Evolutionary conservation across 1,140 invertebrate species (phyloP), one percentile per base, ranked within the genome.

Genomic region (Leptinotarsa texana): DNA sequence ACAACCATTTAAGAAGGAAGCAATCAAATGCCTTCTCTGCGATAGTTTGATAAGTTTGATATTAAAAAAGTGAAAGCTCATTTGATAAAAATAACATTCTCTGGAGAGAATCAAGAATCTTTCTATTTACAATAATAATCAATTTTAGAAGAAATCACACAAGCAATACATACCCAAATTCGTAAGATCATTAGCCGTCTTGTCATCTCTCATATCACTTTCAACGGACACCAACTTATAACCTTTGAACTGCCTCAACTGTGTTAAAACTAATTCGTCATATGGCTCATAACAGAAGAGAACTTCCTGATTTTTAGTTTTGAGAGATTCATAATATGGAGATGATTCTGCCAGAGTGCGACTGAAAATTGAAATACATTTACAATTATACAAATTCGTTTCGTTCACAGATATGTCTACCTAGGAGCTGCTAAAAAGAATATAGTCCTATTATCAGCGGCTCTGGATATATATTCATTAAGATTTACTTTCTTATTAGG

Each of bases 261-360:
- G 95, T 88, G 98, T 92, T 1, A 99, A 86, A 13, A 99, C 96
- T 24, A 98, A 86, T 86, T 99, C 98, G 87, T 99, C 98, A 80
- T 98, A 97, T 1, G 94, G 92, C 81, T 99, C 96, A 82, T 96
- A 98, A 82, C 96, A 96, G 85, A 98, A 98, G 3, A 99, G 84
- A 1, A 99, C 96, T 88, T 99, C 96, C 4, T 94, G 89, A 75
- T 97, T 92, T 77, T 92, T 90, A 81, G 93, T 92, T 81, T 95
- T 95, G 1, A 99, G 87, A 21, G 94, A 94, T 87, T 99, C 97
- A 82, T 93, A 96, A 83, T 99, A 99, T 0, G 97, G 97, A 0
- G 96, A 98, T 3, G 92, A 90, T 86, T 98, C 94, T 1, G 97
- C 97, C 66, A 99, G 87, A 72, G 92, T 88, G 48, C 97, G 95